phyloP scores from a whole-genome alignment of 2,888 invertebrate species.

The Hololepta plana region DNA sequence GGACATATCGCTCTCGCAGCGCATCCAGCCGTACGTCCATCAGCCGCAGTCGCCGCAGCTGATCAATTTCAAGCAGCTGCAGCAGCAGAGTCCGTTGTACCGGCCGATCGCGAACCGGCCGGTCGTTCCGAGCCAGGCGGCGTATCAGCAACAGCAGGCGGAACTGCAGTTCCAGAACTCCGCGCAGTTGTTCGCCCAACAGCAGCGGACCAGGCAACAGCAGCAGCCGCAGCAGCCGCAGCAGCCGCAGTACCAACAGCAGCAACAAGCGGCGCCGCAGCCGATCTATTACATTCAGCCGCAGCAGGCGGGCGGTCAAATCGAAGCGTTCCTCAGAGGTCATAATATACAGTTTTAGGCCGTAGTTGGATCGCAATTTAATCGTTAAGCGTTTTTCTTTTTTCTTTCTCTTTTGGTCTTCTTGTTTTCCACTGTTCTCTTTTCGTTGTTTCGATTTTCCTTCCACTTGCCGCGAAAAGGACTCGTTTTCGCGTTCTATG shows the following conservation, averaged over 20 bases:
- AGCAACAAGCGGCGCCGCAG: slow-evolving; percentile 17
- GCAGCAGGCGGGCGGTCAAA: slow-evolving; percentile 38
- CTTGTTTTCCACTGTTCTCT: too few species aligned
- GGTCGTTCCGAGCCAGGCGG: slow-evolving; percentile 14
- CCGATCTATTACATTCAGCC: slow-evolving; percentile 44
- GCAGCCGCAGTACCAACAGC: slow-evolving; percentile 13
- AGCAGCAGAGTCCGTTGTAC: slow-evolving; percentile 34
- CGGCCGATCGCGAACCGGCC: slow-evolving; percentile 19
- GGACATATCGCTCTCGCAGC: slow-evolving; percentile 52
- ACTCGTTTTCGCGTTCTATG: neutral
- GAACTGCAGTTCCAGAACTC: slow-evolving; percentile 39
- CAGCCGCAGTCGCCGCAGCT: slow-evolving; percentile 30
- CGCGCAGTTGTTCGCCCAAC: slow-evolving; percentile 31
- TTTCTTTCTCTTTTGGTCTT: too few species aligned
- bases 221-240: too few species aligned
- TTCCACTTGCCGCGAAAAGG: neutral
- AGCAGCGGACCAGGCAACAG: slow-evolving; percentile 27
- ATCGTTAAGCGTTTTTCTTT: too few species aligned
- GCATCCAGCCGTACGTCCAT: slow-evolving; percentile 56
- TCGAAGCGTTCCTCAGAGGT: slow-evolving; percentile 63
- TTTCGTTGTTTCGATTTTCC: neutral
- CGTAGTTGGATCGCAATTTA: too few species aligned
- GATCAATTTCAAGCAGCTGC: slow-evolving; percentile 38
- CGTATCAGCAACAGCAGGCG: slow-evolving; percentile 44
- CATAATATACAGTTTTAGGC: slow-evolving; percentile 46